These are phyloP conservation scores for Nymphalis urticae DNA, from an alignment of 2,888 invertebrate species.

Conservation along the genomic window DNA sequence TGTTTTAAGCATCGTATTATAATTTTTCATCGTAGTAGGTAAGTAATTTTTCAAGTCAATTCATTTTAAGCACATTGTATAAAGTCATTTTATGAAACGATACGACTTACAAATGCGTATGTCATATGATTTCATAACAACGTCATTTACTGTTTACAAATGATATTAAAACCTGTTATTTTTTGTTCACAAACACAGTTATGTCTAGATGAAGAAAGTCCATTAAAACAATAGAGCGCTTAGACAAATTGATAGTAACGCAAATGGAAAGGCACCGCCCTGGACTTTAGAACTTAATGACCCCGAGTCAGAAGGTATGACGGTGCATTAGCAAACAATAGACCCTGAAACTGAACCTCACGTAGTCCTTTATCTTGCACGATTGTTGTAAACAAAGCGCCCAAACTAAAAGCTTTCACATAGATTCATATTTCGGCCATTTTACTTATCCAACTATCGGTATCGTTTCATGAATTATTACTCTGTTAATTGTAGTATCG, in stretches of 20 bases:
- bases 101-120: too few relatives aligned
- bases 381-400: constrained; percentile 69
- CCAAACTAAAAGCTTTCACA: constrained; percentile 62
- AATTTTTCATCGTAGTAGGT: too few relatives aligned
- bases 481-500: constrained; percentile 37
- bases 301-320: constrained; percentile 58
- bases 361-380: constrained; percentile 65
- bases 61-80: too few relatives aligned
- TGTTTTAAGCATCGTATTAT: too few relatives aligned
- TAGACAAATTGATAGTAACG: constrained; percentile 48
- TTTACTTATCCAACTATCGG: constrained; percentile 31
- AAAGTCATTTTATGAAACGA: too few relatives aligned
- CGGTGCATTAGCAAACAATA: constrained; percentile 73
- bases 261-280: constrained; percentile 57
- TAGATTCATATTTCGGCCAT: constrained; percentile 31
- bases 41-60: too few relatives aligned
- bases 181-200: constrained; percentile 31
- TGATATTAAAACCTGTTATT: constrained; percentile 23
- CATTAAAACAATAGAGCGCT: constrained; percentile 54
- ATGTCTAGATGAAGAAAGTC: constrained; percentile 35
- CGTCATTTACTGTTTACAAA: constrained; percentile 5
- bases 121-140: background rate
- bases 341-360: constrained; percentile 61
- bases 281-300: constrained; percentile 65
- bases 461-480: constrained; percentile 39